Percentiles rank a stretch among this genome's conserved stretches.
These are phyloP conservation scores for Podarcis cretensis DNA, from an alignment of 2,113 vertebrate species.

Conservation along the genomic window DNA sequence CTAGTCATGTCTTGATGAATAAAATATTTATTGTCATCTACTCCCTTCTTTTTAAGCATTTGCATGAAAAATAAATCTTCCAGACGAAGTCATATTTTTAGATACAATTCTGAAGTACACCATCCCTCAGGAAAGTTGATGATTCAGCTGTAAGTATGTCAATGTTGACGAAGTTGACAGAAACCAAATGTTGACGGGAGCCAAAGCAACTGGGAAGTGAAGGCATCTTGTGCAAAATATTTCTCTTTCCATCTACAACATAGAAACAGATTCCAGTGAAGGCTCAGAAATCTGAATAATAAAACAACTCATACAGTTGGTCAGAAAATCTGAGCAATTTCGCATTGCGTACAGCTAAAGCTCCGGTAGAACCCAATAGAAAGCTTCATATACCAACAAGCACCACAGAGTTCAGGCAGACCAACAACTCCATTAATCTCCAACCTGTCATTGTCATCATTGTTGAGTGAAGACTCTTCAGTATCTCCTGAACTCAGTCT, in stretches of 20 bases:
- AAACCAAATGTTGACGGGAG: background rate
- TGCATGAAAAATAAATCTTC: background rate
- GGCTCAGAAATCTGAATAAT: background rate
- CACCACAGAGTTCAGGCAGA: background rate
- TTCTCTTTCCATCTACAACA: background rate
- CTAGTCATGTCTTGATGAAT: background rate
- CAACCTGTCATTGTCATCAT: background rate
- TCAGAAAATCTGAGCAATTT: background rate
- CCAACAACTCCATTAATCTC: background rate
- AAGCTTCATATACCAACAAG: background rate
- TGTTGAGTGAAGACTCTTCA: too few species aligned
- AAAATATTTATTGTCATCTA: slow-evolving; percentile 1
- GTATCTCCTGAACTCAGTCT: background rate
- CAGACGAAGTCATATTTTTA: background rate
- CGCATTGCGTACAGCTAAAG: background rate
- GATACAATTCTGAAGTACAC: background rate
- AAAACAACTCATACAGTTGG: background rate
- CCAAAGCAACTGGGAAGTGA: background rate
- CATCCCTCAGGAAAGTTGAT: background rate
- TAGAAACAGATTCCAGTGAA: background rate
- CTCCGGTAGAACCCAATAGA: background rate
- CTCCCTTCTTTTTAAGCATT: background rate
- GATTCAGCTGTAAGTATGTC: background rate
- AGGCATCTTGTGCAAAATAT: background rate
- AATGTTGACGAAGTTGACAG: background rate